phyloP scores from a whole-genome alignment of 2,113 vertebrate genomes.

The Anas platyrhynchos region DNA sequence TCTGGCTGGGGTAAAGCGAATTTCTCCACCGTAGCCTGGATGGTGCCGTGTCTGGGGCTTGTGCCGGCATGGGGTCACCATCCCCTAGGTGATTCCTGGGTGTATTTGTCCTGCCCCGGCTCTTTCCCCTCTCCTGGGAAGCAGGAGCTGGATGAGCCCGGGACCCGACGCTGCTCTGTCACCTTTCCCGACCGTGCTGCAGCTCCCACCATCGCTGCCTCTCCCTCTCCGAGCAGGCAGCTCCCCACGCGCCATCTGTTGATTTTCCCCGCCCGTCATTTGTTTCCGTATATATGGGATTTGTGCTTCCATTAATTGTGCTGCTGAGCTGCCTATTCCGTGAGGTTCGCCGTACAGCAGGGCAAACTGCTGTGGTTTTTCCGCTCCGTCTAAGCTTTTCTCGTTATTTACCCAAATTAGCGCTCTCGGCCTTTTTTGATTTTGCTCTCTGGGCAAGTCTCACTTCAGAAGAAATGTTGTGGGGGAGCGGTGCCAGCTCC shows the following conservation, averaged over 20 bases:
- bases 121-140: not conserved
- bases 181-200: not conserved
- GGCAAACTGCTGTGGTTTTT: not conserved
- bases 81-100: too few relatives aligned
- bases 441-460: not conserved
- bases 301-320: not conserved
- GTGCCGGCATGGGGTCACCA: not conserved
- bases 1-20: too few relatives aligned
- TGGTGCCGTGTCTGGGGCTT: not conserved
- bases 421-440: not conserved
- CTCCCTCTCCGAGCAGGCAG: not conserved
- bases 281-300: not conserved
- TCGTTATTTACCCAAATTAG: not conserved
- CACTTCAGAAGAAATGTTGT: not conserved
- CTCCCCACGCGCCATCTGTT: slow-evolving; percentile 25
- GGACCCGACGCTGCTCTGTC: not conserved
- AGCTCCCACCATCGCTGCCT: not conserved
- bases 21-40: too few relatives aligned
- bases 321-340: not conserved
- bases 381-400: not conserved
- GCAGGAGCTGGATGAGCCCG: not conserved
- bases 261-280: not conserved
- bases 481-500: not conserved
- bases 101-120: not conserved
- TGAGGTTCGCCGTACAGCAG: not conserved